These are phyloP conservation scores for Lucifuga dentata DNA, from an alignment of 2,113 vertebrate species.

Conservation along the genomic window DNA sequence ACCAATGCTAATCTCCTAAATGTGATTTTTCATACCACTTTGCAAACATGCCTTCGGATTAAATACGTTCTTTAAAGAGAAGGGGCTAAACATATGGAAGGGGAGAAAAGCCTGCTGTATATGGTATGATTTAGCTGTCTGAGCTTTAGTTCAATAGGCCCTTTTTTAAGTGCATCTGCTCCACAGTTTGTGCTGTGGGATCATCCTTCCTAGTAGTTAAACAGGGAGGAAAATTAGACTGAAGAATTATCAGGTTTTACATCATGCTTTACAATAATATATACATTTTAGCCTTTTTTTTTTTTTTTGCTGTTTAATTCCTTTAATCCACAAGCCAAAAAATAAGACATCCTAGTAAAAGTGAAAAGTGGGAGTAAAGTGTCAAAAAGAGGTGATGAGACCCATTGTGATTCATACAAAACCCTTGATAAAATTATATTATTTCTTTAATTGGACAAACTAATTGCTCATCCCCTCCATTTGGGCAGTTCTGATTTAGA, in stretches of 20 bases:
- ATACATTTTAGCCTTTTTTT: background rate
- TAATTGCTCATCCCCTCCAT: slow-evolving; percentile 47
- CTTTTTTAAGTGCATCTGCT: slow-evolving; percentile 56
- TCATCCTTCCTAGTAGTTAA: slow-evolving; percentile 50
- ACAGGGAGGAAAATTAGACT: slow-evolving; percentile 13
- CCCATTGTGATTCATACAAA: slow-evolving; percentile 9
- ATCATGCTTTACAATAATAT: slow-evolving; percentile 32
- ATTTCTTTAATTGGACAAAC: slow-evolving; percentile 47
- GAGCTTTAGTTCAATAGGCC: slow-evolving; percentile 66
- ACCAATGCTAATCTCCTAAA: slow-evolving; percentile 80
- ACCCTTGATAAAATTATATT: slow-evolving; percentile 20
- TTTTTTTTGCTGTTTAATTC: background rate
- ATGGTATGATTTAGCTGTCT: slow-evolving; percentile 65
- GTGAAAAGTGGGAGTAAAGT: background rate
- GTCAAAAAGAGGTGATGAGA: background rate
- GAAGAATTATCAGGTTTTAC: slow-evolving; percentile 33
- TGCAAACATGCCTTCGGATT: slow-evolving; percentile 79
- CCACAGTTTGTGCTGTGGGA: slow-evolving; percentile 29
- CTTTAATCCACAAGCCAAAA: background rate
- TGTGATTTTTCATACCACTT: slow-evolving; percentile 81
- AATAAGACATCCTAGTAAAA: background rate
- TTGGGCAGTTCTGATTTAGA: slow-evolving; percentile 25
- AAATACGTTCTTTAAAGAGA: slow-evolving; percentile 81
- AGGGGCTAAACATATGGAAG: slow-evolving; percentile 73
- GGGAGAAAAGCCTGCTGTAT: slow-evolving; percentile 63